Conservation (phyloP, 2,113 vertebrate genomes). For the Ondatra zibethicus region DNA sequence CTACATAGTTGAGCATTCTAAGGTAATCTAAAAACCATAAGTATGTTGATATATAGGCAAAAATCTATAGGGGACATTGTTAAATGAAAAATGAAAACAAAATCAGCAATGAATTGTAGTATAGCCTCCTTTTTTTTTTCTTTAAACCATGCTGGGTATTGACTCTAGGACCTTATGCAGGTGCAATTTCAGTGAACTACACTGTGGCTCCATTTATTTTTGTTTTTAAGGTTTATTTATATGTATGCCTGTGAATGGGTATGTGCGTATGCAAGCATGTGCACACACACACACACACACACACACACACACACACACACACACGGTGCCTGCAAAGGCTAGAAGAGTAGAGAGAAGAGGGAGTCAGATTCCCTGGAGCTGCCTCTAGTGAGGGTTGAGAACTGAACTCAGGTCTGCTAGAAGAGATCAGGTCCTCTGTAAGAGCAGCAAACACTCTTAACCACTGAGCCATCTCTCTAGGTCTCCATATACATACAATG, state of each 20-base stretch:
- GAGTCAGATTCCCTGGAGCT: background rate
- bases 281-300: background rate
- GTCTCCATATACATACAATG: background rate
- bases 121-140: background rate
- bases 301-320: background rate
- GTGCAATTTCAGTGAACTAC: background rate
- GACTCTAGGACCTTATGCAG: background rate
- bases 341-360: background rate
- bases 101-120: background rate
- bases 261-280: too few species aligned
- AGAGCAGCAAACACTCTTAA: background rate
- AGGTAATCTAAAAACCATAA: background rate
- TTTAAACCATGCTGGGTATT: background rate
- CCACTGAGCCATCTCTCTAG: background rate
- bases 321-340: too few species aligned
- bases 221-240: background rate
- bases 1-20: background rate
- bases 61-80: background rate
- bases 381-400: background rate
- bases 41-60: background rate
- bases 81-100: background rate
- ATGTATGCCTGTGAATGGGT: background rate
- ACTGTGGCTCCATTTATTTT: background rate
- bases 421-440: background rate
- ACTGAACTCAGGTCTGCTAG: background rate